Evolutionary conservation across 2,888 invertebrate species (phyloP).

Genomic region (Ormyrus labotus): DNA sequence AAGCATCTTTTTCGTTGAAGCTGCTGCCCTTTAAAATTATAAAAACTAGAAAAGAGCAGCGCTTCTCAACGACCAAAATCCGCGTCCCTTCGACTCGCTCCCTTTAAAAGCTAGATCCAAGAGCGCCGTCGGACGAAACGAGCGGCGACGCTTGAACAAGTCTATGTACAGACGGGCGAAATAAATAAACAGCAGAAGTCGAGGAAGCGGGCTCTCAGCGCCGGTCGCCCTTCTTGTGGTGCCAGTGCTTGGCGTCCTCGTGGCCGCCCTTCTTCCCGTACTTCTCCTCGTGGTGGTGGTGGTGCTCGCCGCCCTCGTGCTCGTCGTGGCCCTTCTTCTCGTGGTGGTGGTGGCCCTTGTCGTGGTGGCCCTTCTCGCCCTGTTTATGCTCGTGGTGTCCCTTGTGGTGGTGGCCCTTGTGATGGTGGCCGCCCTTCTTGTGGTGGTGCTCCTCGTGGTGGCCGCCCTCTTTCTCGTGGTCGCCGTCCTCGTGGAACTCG

Average conservation of each 20-base stretch:
- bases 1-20: too few species aligned
- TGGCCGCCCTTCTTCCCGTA: slow-evolving; percentile 77
- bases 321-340: slow-evolving; percentile 80
- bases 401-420: slow-evolving; percentile 78
- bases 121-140: not conserved
- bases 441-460: slow-evolving; percentile 78
- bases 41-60: too few species aligned
- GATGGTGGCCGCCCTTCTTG: slow-evolving; percentile 79
- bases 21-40: too few species aligned
- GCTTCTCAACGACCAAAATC: too few species aligned
- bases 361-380: slow-evolving; percentile 79
- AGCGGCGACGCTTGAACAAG: not conserved
- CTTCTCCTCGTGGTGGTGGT: slow-evolving; percentile 77
- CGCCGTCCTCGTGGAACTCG: slow-evolving; percentile 83
- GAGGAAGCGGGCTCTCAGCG: not conserved
- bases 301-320: slow-evolving; percentile 78
- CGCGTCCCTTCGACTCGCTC: too few species aligned
- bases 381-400: slow-evolving; percentile 77
- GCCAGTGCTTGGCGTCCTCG: slow-evolving; percentile 79
- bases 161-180: too few species aligned
- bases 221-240: slow-evolving; percentile 75
- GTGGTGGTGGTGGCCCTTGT: slow-evolving; percentile 78
- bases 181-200: too few species aligned
- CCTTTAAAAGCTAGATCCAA: too few species aligned
- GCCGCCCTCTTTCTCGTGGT: slow-evolving; percentile 82